These are phyloP conservation scores for Thymelicus sylvestris DNA, from an alignment of 2,888 invertebrate species.

Conservation along the genomic window DNA sequence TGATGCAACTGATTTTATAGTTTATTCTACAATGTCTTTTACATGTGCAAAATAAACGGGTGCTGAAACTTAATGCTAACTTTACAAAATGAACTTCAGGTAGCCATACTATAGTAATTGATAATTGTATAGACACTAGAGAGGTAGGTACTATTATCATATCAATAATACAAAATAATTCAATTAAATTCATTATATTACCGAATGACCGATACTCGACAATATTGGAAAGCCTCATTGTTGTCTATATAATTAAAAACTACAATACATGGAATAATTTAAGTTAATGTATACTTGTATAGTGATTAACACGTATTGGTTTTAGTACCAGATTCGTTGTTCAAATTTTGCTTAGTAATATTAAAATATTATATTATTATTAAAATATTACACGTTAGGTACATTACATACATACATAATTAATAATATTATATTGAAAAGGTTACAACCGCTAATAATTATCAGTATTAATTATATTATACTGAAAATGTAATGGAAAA, in stretches of 20 bases:
- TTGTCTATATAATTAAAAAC: background rate
- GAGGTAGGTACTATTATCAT: too few relatives aligned
- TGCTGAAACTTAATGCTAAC: conserved; percentile 2
- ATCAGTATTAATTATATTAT: background rate
- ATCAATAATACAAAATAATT: too few relatives aligned
- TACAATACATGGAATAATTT: background rate
- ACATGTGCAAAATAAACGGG: conserved; percentile 20
- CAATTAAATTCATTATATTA: too few relatives aligned
- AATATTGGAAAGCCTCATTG: too few relatives aligned
- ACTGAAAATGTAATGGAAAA: background rate
- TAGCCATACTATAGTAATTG: background rate
- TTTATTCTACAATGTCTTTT: conserved; percentile 1
- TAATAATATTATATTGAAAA: too few relatives aligned
- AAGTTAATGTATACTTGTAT: background rate
- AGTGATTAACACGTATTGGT: background rate
- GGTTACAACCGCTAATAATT: too few relatives aligned
- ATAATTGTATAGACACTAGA: background rate
- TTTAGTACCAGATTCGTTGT: conserved; percentile 11
- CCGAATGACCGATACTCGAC: too few relatives aligned
- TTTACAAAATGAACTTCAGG: background rate
- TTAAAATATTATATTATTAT: too few relatives aligned
- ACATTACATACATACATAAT: background rate
- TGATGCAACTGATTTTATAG: conserved; percentile 9
- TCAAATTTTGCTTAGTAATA: background rate
- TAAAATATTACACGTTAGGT: background rate